Evolutionary conservation across 1,140 invertebrate genomes (phyloP).

Genomic region (Drosophila funebris): DNA sequence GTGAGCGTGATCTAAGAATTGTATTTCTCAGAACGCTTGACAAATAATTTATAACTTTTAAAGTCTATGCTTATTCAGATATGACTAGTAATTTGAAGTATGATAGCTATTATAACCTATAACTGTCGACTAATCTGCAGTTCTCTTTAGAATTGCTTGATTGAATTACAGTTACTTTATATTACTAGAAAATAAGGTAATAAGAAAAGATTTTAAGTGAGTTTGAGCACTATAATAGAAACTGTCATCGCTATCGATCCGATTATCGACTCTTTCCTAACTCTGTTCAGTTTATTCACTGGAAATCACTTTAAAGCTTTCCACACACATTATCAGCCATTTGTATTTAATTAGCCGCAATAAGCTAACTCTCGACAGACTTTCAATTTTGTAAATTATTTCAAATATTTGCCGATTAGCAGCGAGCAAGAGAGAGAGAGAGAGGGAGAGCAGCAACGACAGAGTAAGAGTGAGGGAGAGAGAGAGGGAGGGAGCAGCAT

Average conservation of each 20-base stretch:
- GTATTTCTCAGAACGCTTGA: too few species aligned
- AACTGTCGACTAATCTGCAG: too few species aligned
- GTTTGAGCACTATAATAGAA: too few species aligned
- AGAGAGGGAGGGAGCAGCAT: neutral
- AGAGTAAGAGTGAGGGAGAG: neutral
- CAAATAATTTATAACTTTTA: neutral
- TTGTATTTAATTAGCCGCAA: constrained; percentile 50
- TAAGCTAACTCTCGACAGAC: constrained; percentile 27
- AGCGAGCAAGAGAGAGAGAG: neutral
- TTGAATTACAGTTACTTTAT: too few species aligned
- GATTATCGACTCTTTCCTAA: neutral
- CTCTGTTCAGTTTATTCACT: neutral
- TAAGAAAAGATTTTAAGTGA: too few species aligned
- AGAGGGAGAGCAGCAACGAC: neutral
- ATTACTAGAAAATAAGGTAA: too few species aligned
- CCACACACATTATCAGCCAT: neutral
- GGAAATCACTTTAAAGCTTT: neutral
- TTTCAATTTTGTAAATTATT: constrained; percentile 71
- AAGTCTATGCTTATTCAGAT: neutral
- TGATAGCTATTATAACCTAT: too few species aligned
- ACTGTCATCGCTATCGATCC: too few species aligned
- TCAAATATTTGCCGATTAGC: constrained; percentile 77
- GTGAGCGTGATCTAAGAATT: neutral
- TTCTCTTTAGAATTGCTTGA: too few species aligned
- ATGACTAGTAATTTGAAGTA: too few species aligned